Percentiles rank a stretch among this genome's conserved stretches.
Evolutionary conservation across 2,113 vertebrate species (phyloP).

Genomic region (Centropus bengalensis): DNA sequence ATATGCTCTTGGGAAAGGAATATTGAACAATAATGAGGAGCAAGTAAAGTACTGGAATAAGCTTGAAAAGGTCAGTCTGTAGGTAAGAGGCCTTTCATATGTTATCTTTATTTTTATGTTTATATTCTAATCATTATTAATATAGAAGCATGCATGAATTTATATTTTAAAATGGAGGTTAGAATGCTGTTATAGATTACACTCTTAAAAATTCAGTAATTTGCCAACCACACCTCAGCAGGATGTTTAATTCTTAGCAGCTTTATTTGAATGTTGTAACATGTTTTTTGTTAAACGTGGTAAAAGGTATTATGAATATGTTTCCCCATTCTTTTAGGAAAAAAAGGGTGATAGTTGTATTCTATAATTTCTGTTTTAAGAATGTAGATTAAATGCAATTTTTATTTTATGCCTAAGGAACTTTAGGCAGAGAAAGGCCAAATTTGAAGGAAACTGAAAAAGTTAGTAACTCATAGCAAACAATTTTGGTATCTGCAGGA

Average conservation of each 20-base stretch:
- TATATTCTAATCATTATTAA: constrained; percentile 53
- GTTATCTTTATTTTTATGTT: constrained; percentile 64
- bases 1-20: constrained; percentile 72
- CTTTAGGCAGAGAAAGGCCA: neutral
- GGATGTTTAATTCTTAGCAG: constrained; percentile 56
- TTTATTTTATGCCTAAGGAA: neutral
- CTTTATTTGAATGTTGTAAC: constrained; percentile 38
- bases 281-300: neutral
- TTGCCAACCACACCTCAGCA: constrained; percentile 19
- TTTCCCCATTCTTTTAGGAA: neutral
- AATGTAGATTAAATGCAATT: neutral
- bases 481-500: neutral
- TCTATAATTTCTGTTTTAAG: neutral
- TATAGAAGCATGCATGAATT: constrained; percentile 46
- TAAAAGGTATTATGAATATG: neutral
- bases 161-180: constrained; percentile 50
- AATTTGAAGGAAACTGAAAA: neutral
- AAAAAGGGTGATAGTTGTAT: neutral
- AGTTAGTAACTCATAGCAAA: neutral
- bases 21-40: constrained; percentile 77
- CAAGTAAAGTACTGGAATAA: constrained; percentile 75
- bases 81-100: constrained; percentile 59
- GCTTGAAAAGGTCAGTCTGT: constrained; percentile 81
- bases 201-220: constrained; percentile 10
- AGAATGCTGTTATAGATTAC: constrained; percentile 41